Evolutionary conservation across 1,140 invertebrate genomes (phyloP).

Genomic region (Drosophila ercepeae): DNA sequence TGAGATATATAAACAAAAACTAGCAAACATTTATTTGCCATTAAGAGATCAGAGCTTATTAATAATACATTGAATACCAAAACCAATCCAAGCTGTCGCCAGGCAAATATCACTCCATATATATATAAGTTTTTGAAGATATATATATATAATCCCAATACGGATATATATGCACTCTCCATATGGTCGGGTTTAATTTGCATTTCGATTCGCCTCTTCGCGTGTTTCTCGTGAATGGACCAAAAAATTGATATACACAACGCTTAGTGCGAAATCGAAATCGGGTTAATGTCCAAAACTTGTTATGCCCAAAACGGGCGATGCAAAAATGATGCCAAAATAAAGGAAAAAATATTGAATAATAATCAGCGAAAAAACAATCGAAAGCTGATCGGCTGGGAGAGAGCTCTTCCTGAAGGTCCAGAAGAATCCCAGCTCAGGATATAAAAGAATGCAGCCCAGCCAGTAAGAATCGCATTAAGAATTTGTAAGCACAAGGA

Average conservation of each 20-base stretch:
- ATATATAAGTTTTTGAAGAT: background rate
- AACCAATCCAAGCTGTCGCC: conserved; percentile 10
- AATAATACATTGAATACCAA: conserved; percentile 13
- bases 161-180: conserved; percentile 10
- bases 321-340: conserved; percentile 10
- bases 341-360: background rate
- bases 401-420: conserved; percentile 17
- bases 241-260: conserved; percentile 7
- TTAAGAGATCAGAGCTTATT: conserved; percentile 21
- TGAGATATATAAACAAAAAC: conserved; percentile 17
- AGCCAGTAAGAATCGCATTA: background rate
- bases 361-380: background rate
- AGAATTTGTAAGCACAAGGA: background rate
- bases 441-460: conserved; percentile 39
- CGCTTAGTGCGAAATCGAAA: conserved; percentile 41
- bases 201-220: conserved; percentile 22
- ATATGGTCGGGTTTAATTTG: conserved; percentile 19
- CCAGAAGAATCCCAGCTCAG: conserved; percentile 13
- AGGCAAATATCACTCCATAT: background rate
- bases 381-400: background rate
- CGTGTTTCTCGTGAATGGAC: conserved; percentile 35
- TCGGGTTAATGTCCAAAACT: conserved; percentile 79
- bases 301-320: conserved; percentile 54
- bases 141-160: conserved; percentile 1
- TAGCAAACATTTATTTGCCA: conserved; percentile 31